phyloP scores from a whole-genome alignment of 1,140 invertebrate species.

The Acromyrmex echinatior region DNA sequence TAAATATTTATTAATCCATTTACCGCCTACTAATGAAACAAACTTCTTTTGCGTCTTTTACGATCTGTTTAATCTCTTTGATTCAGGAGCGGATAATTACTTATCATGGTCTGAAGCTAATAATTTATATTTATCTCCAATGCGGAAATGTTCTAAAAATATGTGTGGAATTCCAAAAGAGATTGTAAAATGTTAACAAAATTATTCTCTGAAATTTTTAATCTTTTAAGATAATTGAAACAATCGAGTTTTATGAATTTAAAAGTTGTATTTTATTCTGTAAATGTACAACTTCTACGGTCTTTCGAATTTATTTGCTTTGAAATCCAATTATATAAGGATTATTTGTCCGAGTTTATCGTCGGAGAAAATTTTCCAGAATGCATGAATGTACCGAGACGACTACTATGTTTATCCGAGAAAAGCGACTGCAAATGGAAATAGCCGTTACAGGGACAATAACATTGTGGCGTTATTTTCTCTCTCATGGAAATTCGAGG shows the following conservation, averaged over 20 bases:
- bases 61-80: constrained; percentile 40
- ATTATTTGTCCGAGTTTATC: constrained; percentile 21
- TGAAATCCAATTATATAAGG: constrained; percentile 29
- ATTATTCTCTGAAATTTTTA: neutral
- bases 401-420: constrained; percentile 24
- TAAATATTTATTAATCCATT: constrained; percentile 55
- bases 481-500: constrained; percentile 62
- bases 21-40: constrained; percentile 28
- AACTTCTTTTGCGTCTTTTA: constrained; percentile 27
- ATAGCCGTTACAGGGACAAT: constrained; percentile 16
- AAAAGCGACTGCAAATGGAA: constrained; percentile 38
- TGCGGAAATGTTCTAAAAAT: neutral
- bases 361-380: constrained; percentile 15
- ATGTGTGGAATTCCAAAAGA: neutral
- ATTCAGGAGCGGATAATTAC: neutral
- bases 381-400: constrained; percentile 23
- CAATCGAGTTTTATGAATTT: neutral
- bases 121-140: neutral
- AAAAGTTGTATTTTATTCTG: neutral
- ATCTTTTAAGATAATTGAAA: neutral
- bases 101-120: neutral
- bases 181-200: neutral
- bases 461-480: constrained; percentile 57
- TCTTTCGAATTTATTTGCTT: neutral
- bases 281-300: neutral